A percentile compares a stretch with the other conserved stretches of the same genome.
Evolutionary conservation across 1,140 invertebrate species (phyloP).

Genomic region (Papilio glaucus): DNA sequence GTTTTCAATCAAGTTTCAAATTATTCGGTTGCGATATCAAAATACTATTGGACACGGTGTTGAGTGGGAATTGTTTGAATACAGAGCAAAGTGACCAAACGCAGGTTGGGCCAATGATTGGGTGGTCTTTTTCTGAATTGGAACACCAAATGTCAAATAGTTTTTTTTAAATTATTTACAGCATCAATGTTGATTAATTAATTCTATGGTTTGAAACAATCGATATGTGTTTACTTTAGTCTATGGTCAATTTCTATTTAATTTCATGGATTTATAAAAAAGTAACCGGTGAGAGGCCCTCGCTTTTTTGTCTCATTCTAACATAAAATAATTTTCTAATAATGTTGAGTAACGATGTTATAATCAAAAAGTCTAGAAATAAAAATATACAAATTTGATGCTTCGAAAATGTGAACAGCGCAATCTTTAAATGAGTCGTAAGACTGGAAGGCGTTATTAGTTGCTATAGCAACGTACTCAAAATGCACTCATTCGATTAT

Average conservation of each 20-base stretch:
- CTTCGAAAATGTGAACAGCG: too few species aligned
- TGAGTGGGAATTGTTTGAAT: neutral
- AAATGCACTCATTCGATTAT: neutral
- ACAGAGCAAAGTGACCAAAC: neutral
- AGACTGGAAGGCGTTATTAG: too few species aligned
- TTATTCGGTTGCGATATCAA: slow-evolving; percentile 1
- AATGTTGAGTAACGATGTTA: too few species aligned
- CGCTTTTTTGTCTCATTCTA: too few species aligned
- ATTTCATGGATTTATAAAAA: too few species aligned
- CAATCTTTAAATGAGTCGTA: too few species aligned
- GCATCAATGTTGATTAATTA: neutral
- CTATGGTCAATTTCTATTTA: too few species aligned
- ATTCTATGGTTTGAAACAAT: neutral
- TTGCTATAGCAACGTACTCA: slow-evolving; percentile 3
- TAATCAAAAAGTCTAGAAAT: too few species aligned
- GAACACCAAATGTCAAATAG: neutral
- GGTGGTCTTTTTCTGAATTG: neutral
- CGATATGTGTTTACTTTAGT: too few species aligned
- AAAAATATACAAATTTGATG: too few species aligned
- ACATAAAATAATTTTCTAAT: too few species aligned
- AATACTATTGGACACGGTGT: slow-evolving; percentile 12
- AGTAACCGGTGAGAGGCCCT: too few species aligned
- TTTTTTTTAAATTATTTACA: neutral
- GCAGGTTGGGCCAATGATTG: neutral
- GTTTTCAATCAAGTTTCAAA: slow-evolving; percentile 23